phyloP scores from a whole-genome alignment of 2,797 vertebrate species.

The Acropternis orthonyx region DNA sequence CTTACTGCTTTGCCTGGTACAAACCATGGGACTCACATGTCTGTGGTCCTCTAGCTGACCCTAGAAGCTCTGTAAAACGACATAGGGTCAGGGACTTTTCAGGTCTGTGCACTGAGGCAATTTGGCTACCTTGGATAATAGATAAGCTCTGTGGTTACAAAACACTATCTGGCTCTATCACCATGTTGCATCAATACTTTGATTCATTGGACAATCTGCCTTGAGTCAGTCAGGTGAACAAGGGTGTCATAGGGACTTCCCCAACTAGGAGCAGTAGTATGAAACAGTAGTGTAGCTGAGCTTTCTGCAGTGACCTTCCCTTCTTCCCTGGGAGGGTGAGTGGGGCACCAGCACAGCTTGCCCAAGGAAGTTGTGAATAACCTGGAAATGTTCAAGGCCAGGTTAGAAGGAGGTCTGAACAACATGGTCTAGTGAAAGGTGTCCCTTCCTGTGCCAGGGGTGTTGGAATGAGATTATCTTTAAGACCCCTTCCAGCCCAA shows the following conservation, averaged over 20 bases:
- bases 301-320: neutral
- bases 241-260: neutral
- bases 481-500: neutral
- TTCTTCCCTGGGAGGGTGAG: neutral
- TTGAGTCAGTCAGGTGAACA: neutral
- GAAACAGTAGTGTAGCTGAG: neutral
- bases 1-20: neutral
- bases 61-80: neutral
- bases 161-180: neutral
- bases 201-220: neutral
- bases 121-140: neutral
- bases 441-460: neutral
- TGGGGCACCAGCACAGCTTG: neutral
- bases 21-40: neutral
- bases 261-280: neutral
- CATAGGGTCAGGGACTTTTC: neutral
- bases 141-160: neutral
- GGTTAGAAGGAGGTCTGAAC: neutral
- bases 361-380: neutral
- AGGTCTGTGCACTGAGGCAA: neutral
- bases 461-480: neutral
- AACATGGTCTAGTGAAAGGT: neutral
- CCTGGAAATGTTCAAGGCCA: neutral
- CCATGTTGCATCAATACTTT: neutral
- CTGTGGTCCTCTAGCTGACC: neutral